These are phyloP conservation scores for Agapostemon virescens DNA, from an alignment of 2,888 invertebrate genomes.

Conservation along the genomic window DNA sequence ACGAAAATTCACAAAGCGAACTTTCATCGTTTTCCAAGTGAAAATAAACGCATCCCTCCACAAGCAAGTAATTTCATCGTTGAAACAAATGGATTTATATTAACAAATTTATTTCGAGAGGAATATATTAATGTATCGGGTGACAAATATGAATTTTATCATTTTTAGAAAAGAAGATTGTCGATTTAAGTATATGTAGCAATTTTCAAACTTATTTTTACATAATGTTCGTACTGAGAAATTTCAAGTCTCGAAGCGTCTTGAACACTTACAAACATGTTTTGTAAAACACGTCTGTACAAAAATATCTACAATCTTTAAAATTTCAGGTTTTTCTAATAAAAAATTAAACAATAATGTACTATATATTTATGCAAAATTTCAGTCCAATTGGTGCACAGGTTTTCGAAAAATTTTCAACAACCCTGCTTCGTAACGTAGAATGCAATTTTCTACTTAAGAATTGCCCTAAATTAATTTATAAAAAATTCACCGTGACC, in stretches of 20 bases:
- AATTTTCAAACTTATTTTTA: background rate
- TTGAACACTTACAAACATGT: background rate
- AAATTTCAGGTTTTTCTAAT: no score
- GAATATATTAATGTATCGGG: background rate
- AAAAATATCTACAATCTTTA: no score
- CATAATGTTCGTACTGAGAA: no score
- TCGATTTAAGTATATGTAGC: background rate
- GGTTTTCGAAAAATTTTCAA: no score
- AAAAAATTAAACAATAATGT: no score
- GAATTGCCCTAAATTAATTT: no score
- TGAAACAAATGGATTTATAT: background rate
- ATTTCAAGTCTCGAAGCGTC: background rate
- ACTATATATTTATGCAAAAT: no score
- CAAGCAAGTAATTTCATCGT: background rate
- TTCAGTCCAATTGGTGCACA: no score
- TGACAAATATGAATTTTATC: background rate
- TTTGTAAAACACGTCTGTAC: no score
- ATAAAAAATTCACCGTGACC: no score
- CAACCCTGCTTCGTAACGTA: no score
- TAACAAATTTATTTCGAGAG: background rate
- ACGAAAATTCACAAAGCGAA: background rate
- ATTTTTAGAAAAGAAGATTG: background rate
- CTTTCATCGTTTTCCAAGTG: background rate
- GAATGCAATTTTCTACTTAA: no score
- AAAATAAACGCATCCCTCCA: background rate